phyloP scores from a whole-genome alignment of 2,888 invertebrate species.

The Cerastoderma edule region DNA sequence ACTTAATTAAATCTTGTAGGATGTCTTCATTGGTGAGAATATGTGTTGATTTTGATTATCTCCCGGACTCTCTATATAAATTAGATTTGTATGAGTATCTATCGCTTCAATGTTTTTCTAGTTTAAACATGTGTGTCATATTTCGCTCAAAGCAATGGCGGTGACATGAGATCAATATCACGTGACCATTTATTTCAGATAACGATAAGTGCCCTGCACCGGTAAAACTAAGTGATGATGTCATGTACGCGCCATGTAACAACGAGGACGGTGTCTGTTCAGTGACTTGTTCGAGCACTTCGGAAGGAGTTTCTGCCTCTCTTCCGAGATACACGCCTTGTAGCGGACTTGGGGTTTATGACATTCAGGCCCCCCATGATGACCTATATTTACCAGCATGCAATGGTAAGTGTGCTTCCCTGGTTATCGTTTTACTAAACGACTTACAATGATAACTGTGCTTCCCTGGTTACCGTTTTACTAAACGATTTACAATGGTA shows the following conservation, averaged over 20 bases:
- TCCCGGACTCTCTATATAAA: no score
- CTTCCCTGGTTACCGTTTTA: no score
- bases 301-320: neutral
- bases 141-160: no score
- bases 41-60: no score
- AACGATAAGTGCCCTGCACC: conserved; percentile 11
- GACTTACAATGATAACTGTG: neutral
- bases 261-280: conserved; percentile 29
- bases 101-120: no score
- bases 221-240: neutral
- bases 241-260: neutral
- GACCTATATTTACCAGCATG: conserved; percentile 9
- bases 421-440: neutral
- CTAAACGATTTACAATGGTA: no score
- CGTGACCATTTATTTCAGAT: no score
- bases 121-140: no score
- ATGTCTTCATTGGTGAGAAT: no score
- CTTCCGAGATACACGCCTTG: conserved; percentile 12
- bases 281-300: conserved; percentile 28
- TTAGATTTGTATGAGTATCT: no score
- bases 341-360: conserved; percentile 2
- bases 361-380: conserved; percentile 6
- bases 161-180: no score
- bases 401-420: conserved; percentile 6
- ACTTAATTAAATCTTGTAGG: no score